Percentiles rank a stretch among this genome's conserved stretches.
phyloP scores from a whole-genome alignment of 1,140 invertebrate species.

The Zophobas atratus region DNA sequence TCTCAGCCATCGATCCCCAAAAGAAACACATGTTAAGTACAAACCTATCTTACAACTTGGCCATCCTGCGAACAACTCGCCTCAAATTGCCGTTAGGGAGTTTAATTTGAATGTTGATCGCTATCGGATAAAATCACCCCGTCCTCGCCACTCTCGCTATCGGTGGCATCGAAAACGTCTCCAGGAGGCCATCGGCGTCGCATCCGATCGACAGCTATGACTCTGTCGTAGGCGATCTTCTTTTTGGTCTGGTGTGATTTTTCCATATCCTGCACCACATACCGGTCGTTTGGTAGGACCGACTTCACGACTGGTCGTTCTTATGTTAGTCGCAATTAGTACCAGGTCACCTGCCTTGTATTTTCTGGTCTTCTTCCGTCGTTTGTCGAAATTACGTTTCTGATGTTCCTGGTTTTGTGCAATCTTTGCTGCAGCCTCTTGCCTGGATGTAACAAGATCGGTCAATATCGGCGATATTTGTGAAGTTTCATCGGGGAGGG shows the following conservation, averaged over 20 bases:
- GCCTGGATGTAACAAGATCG: constrained; percentile 1
- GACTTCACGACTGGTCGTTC: constrained; percentile 46
- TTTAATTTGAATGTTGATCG: too few relatives aligned
- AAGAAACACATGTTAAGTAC: too few relatives aligned
- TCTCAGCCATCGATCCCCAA: too few relatives aligned
- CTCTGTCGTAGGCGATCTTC: neutral
- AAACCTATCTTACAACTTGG: too few relatives aligned
- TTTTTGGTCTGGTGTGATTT: neutral
- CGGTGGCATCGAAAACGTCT: too few relatives aligned
- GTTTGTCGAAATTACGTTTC: constrained; percentile 35
- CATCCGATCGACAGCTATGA: too few relatives aligned
- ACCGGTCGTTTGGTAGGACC: constrained; percentile 53
- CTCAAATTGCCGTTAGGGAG: too few relatives aligned
- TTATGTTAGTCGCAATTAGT: constrained; percentile 45
- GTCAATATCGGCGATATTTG: constrained; percentile 20
- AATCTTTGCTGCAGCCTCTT: constrained; percentile 10
- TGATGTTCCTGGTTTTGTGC: constrained; percentile 6
- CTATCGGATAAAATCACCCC: too few relatives aligned
- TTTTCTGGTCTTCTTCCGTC: constrained; percentile 20
- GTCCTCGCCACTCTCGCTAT: too few relatives aligned
- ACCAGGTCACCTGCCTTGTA: constrained; percentile 53
- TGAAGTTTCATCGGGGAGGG: constrained; percentile 11
- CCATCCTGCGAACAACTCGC: too few relatives aligned
- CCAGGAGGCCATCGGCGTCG: too few relatives aligned
- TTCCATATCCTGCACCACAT: constrained; percentile 52